Percentiles rank a stretch among this genome's conserved stretches.
Conservation (phyloP, 30 jellyfish, hydroid and myxozoan genomes). For the Catostylus mosaicus region DNA sequence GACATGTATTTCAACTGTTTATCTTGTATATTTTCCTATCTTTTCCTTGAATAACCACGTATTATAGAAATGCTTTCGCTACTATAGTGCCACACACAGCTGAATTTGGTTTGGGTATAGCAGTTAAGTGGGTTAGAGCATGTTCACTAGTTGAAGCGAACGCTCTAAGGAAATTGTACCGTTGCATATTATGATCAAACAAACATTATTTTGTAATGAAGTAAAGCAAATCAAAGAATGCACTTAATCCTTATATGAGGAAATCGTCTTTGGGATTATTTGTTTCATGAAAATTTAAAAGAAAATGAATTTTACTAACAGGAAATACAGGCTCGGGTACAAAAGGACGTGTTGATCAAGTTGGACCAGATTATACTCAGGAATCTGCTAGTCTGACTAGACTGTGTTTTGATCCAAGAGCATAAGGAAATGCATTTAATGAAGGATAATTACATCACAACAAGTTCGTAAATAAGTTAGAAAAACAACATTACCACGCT, state of each 20-base stretch:
- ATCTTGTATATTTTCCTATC: too few species aligned
- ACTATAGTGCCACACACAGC: too few species aligned
- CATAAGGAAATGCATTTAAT: constrained; percentile 27
- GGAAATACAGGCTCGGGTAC: constrained; percentile 6
- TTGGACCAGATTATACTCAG: neutral
- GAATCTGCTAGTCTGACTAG: constrained; percentile 13
- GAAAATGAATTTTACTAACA: constrained; percentile 9
- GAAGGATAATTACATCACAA: constrained; percentile 15
- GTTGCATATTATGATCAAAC: too few species aligned
- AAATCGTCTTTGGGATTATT: constrained; percentile 5
- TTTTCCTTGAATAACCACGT: too few species aligned
- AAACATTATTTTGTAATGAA: too few species aligned
- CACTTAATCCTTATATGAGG: neutral
- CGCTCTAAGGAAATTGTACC: too few species aligned
- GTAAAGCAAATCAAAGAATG: too few species aligned
- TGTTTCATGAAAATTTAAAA: neutral
- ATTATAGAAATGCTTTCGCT: too few species aligned
- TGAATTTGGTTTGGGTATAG: too few species aligned
- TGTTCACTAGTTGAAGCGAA: too few species aligned
- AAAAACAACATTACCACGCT: neutral
- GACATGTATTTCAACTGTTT: too few species aligned
- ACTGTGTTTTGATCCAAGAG: constrained; percentile 19
- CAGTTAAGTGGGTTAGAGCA: too few species aligned
- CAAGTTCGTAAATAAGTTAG: constrained; percentile 16
- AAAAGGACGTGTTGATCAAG: constrained; percentile 9